A percentile compares a stretch with the other conserved stretches of the same genome.
Evolutionary conservation across 1,140 invertebrate species (phyloP).

Genomic region (Bombus impatiens): DNA sequence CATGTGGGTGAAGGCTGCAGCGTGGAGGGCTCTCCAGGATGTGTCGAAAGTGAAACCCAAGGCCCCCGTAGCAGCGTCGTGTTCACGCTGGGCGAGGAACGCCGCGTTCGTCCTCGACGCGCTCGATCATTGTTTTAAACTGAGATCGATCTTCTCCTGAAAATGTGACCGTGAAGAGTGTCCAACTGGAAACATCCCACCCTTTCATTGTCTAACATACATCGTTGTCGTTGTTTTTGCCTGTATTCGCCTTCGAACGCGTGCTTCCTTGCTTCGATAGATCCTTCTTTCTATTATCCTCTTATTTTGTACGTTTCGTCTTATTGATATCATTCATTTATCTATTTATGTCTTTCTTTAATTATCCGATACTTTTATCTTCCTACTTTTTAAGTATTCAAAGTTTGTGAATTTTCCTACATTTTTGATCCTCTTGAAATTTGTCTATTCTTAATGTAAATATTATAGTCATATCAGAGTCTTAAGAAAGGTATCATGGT

Average conservation of each 20-base stretch:
- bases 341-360: background rate
- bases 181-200: conserved; percentile 16
- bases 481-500: background rate
- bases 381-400: background rate
- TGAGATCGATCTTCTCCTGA: conserved; percentile 47
- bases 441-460: too few relatives aligned
- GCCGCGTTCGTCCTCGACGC: conserved; percentile 49
- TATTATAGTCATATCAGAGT: too few relatives aligned
- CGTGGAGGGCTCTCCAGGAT: conserved; percentile 76
- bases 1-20: conserved; percentile 80
- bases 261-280: conserved; percentile 32
- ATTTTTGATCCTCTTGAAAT: too few relatives aligned
- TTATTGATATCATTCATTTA: background rate
- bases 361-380: background rate
- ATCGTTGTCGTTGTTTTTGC: background rate
- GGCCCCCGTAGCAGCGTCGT: conserved; percentile 52
- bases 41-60: conserved; percentile 81
- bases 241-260: background rate
- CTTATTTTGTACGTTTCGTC: background rate
- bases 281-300: background rate
- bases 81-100: background rate
- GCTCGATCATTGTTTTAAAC: conserved; percentile 61
- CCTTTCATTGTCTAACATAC: conserved; percentile 17
- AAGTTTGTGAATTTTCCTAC: too few relatives aligned
- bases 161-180: conserved; percentile 36